phyloP scores from a whole-genome alignment of 2,888 invertebrate genomes.

The Pristionchus exspectatus region DNA sequence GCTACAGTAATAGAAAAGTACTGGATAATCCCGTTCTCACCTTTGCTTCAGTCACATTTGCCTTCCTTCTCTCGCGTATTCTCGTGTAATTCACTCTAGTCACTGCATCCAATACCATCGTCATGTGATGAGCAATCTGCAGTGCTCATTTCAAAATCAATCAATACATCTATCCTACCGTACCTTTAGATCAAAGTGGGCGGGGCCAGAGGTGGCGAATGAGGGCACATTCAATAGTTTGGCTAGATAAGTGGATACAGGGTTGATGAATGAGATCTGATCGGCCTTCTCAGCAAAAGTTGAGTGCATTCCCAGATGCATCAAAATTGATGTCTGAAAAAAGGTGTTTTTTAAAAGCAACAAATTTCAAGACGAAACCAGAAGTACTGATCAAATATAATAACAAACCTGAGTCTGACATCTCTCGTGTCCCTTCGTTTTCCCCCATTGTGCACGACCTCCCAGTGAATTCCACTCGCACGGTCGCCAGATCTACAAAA shows the following conservation, averaged over 20 bases:
- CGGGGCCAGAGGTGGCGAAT: conserved; percentile 64
- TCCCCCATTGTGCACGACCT: conserved; percentile 64
- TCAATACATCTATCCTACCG: not conserved
- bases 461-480: conserved; percentile 66
- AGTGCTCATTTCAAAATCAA: not conserved
- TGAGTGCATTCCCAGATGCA: conserved; percentile 76
- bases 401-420: conserved; percentile 62
- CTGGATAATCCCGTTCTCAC: not conserved
- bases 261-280: conserved; percentile 72
- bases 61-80: conserved; percentile 67
- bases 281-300: conserved; percentile 73
- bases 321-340: conserved; percentile 71
- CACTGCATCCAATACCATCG: conserved; percentile 71
- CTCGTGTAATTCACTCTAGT: conserved; percentile 68
- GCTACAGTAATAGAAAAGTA: no score
- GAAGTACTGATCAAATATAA: not conserved
- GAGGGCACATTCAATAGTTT: conserved; percentile 74
- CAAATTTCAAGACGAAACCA: not conserved
- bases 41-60: conserved; percentile 49
- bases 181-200: conserved; percentile 75
- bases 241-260: conserved; percentile 72
- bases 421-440: conserved; percentile 59
- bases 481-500: conserved; percentile 55
- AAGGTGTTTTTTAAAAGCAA: not conserved
- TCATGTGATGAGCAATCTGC: conserved; percentile 74